Base-by-base conservation (phyloP, 2,797 vertebrate genomes). In the Caiman crocodilus region DNA sequence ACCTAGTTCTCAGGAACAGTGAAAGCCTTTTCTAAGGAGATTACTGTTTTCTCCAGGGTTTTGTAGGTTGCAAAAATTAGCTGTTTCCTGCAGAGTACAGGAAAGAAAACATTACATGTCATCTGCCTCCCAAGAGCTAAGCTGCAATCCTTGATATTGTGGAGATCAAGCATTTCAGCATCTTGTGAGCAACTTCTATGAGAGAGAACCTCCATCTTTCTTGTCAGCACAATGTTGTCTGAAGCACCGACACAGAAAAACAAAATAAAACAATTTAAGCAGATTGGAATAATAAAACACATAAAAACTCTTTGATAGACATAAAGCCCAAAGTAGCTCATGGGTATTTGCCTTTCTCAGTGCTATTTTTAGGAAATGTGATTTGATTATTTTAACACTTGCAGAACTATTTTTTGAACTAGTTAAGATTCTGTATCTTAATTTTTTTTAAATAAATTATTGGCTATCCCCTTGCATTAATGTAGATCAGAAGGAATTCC, bases 371-470 rank as follows among this genome's bases (percentile, higher is more conserved):
- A 42, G 42, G 42, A 42, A 10, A 42, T 9, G 42, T 42, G 42
- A 8, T 42, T 42, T 42, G 42, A 42, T 42, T 42, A 42, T 42
- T 42, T 50, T 58, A 26, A 64, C 67, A 14, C 14, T 30, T 11
- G 21, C 0, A 0, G 21, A 55, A 6, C 35, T 75, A n/a, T 12
- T 82, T 64, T 90, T 15, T 23, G 83, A 10, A 0, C 0, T 2
- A 1, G 82, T 82, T 80, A 0, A 42, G 79, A 87, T 64, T 87
- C 4, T 76, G 26, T 35, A 1, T 74, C 77, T 16, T 64, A 58
- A 21, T 74, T 88, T 67, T 32, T 32, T 4, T 64, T 90, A 58
- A 82, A 73, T 73, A 7, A 25, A 23, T 50, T 32, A 73, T 35
- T 35, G 67, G 32, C 67, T 42, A 23, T 42, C 42, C 32, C 4